phyloP scores from a whole-genome alignment of 64 coral and sea anemone species.

The Stichodactyla mertensii region DNA sequence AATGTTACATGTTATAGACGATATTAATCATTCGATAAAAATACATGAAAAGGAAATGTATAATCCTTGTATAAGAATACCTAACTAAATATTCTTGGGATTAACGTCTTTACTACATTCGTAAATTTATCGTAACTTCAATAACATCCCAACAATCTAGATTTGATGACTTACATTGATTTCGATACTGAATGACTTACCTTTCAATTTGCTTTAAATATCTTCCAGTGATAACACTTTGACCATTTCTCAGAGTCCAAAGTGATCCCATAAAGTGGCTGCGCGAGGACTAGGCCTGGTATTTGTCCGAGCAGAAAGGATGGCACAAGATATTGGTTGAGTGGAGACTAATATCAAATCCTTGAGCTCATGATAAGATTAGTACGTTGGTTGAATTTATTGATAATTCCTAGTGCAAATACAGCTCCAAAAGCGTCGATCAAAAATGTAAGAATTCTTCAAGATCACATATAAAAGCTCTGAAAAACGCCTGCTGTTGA shows the following conservation, averaged over 20 bases:
- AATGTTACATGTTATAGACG: not conserved
- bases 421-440: not conserved
- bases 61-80: not conserved
- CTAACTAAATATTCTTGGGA: not conserved
- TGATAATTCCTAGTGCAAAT: not conserved
- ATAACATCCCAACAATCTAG: not conserved
- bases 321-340: not conserved
- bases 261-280: not conserved
- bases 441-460: not conserved
- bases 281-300: not conserved
- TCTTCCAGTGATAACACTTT: not conserved
- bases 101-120: not conserved
- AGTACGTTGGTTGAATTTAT: not conserved
- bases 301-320: not conserved
- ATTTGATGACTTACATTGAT: not conserved
- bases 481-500: no score
- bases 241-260: not conserved
- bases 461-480: no score
- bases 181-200: not conserved
- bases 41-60: not conserved
- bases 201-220: not conserved
- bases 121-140: not conserved
- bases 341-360: not conserved
- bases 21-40: conserved; percentile 1
- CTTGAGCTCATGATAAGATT: not conserved